phyloP scores from a whole-genome alignment of 2,888 invertebrate species.

The Phytoseiulus persimilis region DNA sequence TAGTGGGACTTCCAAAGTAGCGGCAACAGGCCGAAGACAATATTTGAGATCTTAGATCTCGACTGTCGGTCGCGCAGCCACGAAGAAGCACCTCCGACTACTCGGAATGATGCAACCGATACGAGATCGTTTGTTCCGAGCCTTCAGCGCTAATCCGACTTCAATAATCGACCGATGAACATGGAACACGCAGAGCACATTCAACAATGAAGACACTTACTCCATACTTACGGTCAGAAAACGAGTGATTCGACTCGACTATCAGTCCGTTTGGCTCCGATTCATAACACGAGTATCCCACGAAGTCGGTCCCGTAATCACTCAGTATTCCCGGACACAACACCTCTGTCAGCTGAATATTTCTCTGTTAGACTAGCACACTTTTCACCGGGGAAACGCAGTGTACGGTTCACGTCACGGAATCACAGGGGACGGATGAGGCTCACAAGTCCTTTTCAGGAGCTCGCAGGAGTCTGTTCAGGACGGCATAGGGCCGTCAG shows the following conservation, averaged over 20 bases:
- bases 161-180: background rate
- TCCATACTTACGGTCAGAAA: slow-evolving; percentile 27
- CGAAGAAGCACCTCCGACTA: too few species aligned
- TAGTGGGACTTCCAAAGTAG: too few species aligned
- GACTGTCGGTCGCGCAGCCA: too few species aligned
- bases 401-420: background rate
- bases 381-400: background rate
- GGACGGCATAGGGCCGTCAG: background rate
- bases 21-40: too few species aligned
- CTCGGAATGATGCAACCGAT: too few species aligned
- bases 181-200: background rate
- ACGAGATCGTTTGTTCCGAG: too few species aligned
- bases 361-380: background rate
- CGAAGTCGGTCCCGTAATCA: background rate
- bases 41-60: too few species aligned
- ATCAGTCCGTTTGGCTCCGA: background rate
- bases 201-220: slow-evolving; percentile 28
- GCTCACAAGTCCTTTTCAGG: background rate
- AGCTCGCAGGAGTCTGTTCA: background rate
- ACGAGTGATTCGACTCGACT: background rate
- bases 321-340: background rate
- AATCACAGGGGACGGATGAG: background rate
- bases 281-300: background rate
- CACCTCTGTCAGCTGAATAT: background rate
- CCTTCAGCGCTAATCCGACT: too few species aligned